Evolutionary conservation across 1,140 invertebrate genomes (phyloP), one percentile per base, ranked within the genome.

Genomic region (Zaprionus nigranus): DNA sequence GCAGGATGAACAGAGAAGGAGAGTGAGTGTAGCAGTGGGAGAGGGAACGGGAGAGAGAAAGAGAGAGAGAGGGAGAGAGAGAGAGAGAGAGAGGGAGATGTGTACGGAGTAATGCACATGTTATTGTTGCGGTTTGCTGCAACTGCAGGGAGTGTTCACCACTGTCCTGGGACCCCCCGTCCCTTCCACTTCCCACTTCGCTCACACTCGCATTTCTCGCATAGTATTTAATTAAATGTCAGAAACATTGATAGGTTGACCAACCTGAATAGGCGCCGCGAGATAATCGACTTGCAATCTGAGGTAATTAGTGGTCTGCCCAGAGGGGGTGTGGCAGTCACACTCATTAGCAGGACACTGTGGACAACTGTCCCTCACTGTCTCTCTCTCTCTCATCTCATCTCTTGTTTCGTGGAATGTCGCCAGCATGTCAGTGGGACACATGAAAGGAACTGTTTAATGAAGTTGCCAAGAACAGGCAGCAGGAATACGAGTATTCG

Each of bases 151-250:
- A 26, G 59, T 68, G 17, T 11, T 17, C 17, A 63, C 6, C 17
- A 20, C 46, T 12, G 2, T 22, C 11, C 11, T 24, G 17, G 20
- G 43, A 7, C 20, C 17, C 3, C 43, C 43, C 3, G 6, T 2
- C 17, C 17, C 43, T 46, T 0, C 12, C 17, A 7, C 43, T 46
- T 0, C 12, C n/a, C n/a, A 1, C 36, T 17, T n/a, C 5, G 2
- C n/a, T 46, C 17, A 13, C 20, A 3, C 20, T 51, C 13, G 46
- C 15, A n/a, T 43, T 46, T 7, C 15, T 28, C 26, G 26, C 60
- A 74, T 66, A n/a, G 63, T 66, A 79, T 71, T 64, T 60, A 65
- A 66, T 57, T 30, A 61, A 54, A 72, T 68, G 71, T 65, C 81
- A 76, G n/a, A 67, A 80, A 53, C 77, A 79, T 26, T 40, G 59